Evolutionary conservation across 2,797 vertebrate species (phyloP).

Genomic region (Leptodactylus fallax): DNA sequence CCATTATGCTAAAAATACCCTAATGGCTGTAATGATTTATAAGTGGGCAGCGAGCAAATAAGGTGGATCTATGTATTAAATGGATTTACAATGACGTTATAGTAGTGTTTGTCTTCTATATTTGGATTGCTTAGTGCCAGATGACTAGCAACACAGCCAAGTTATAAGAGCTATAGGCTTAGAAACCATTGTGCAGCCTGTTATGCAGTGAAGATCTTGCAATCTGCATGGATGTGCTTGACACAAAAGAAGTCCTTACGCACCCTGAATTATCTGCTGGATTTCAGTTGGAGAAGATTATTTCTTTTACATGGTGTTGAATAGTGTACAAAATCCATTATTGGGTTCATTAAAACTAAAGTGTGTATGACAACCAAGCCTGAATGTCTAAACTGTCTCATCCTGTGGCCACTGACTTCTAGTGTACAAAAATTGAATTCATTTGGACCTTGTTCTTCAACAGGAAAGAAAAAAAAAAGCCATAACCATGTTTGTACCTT

Average conservation of each 20-base stretch:
- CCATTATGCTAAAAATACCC: constrained; percentile 55
- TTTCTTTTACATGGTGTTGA: background rate
- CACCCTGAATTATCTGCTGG: background rate
- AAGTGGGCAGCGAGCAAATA: constrained; percentile 28
- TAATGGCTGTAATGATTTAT: constrained; percentile 51
- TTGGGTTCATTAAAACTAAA: background rate
- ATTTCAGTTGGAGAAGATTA: constrained; percentile 6
- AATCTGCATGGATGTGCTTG: background rate
- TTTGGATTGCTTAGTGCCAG: constrained; percentile 18
- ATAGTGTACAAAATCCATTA: background rate
- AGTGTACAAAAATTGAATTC: no score
- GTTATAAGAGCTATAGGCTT: constrained; percentile 15
- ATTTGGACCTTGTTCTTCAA: no score
- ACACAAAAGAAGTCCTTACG: background rate
- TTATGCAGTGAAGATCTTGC: background rate
- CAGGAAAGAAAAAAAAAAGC: no score
- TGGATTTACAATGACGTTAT: constrained; percentile 21
- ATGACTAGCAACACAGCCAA: constrained; percentile 7
- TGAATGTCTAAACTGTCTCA: no score
- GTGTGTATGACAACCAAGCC: background rate
- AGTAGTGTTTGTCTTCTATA: constrained; percentile 28
- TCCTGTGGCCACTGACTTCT: no score
- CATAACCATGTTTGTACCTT: no score
- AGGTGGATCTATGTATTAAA: constrained; percentile 53
- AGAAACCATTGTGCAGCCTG: constrained; percentile 23